These are phyloP conservation scores for Catharus minimus DNA, from an alignment of 2,113 vertebrate species.

Conservation along the genomic window DNA sequence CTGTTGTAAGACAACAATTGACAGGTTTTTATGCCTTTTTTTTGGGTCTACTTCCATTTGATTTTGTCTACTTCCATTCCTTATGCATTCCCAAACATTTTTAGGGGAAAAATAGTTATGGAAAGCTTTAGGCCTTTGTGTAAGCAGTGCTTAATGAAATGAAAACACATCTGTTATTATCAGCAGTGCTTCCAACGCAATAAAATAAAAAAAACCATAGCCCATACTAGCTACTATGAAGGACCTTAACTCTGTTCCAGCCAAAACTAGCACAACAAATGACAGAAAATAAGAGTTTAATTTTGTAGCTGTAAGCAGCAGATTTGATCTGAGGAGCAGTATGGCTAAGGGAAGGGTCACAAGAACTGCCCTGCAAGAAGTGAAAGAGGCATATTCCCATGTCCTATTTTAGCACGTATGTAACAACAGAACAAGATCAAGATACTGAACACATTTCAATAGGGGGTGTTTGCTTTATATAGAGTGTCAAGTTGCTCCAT, in stretches of 20 bases:
- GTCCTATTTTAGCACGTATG: not conserved
- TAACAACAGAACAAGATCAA: not conserved
- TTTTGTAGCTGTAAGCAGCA: not conserved
- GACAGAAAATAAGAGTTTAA: not conserved
- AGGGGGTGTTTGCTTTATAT: accelerated
- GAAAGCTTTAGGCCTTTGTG: not conserved
- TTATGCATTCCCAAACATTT: not conserved
- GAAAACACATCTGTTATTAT: not conserved
- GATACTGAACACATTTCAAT: not conserved
- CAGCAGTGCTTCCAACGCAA: not conserved
- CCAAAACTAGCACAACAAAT: not conserved
- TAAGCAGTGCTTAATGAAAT: not conserved
- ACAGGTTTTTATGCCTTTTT: not conserved
- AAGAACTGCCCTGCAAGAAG: not conserved
- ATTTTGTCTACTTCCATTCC: not conserved
- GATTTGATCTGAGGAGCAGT: not conserved
- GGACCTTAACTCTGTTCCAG: not conserved
- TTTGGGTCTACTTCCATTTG: not conserved
- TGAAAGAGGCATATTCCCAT: not conserved
- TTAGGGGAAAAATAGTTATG: not conserved
- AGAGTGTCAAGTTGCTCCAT: not conserved
- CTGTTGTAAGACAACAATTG: not conserved
- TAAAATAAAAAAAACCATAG: accelerated
- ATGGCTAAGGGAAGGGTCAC: not conserved
- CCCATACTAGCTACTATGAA: not conserved